Evolutionary conservation across 2,113 vertebrate genomes (phyloP).

Genomic region (Channa argus): DNA sequence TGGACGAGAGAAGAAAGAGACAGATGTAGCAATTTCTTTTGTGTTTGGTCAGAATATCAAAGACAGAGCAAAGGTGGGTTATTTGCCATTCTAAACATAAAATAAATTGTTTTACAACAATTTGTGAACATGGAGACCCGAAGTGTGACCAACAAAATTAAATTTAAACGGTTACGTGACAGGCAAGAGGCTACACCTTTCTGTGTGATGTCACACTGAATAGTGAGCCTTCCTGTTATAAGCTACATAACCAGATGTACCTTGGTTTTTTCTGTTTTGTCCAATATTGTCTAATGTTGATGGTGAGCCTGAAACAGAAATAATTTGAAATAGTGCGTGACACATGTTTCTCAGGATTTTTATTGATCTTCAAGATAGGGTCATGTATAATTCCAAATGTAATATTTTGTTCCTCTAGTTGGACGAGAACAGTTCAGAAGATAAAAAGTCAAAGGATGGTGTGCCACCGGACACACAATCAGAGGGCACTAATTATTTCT

Average conservation of each 20-base stretch:
- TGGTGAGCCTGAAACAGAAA: background rate
- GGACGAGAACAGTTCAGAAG: slow-evolving; percentile 85
- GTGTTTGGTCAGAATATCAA: slow-evolving; percentile 97
- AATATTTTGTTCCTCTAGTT: slow-evolving; percentile 80
- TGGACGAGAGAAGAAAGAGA: slow-evolving; percentile 82
- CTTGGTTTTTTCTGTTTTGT: background rate
- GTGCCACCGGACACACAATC: slow-evolving; percentile 83
- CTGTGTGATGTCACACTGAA: background rate
- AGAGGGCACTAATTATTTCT: slow-evolving; percentile 94
- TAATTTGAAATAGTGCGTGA: background rate
- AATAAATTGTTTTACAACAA: too few species aligned
- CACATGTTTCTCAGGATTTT: background rate
- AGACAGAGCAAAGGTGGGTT: slow-evolving; percentile 94
- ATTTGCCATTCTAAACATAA: background rate
- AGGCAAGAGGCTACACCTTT: background rate
- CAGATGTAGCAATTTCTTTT: slow-evolving; percentile 87
- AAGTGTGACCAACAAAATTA: too few species aligned
- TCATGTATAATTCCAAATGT: background rate
- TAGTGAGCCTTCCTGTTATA: background rate
- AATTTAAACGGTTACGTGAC: too few species aligned
- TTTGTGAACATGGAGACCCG: too few species aligned
- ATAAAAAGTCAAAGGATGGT: slow-evolving; percentile 78
- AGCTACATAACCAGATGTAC: background rate
- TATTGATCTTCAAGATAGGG: background rate
- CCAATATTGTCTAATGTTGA: background rate